phyloP scores from a whole-genome alignment of 2,113 vertebrate species.

The Proterorhinus semilunaris region DNA sequence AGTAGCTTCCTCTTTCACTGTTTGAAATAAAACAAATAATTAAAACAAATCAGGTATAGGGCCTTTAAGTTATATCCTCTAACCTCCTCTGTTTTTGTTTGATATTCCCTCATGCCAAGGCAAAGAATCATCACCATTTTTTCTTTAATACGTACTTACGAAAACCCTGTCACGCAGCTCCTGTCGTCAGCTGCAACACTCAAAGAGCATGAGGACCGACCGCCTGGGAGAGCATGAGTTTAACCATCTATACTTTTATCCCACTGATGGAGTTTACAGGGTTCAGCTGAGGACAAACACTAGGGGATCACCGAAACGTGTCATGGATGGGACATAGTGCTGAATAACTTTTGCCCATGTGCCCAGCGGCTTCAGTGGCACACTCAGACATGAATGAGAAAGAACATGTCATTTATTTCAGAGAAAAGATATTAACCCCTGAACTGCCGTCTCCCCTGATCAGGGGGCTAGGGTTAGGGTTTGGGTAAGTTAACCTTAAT shows the following conservation, averaged over 20 bases:
- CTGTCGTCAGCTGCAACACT: conserved; percentile 19
- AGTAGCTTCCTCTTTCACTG: too few species aligned
- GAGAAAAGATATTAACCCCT: background rate
- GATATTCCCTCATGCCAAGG: conserved; percentile 2
- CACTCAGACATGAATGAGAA: background rate
- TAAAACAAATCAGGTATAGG: too few species aligned
- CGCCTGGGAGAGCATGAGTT: background rate
- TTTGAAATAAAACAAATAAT: too few species aligned
- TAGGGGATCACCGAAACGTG: background rate
- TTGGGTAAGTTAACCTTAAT: too few species aligned
- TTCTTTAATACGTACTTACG: background rate
- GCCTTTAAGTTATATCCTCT: too few species aligned
- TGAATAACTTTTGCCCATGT: background rate
- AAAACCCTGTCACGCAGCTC: background rate
- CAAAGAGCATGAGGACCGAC: conserved; percentile 32
- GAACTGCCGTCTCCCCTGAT: too few species aligned
- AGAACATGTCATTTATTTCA: background rate
- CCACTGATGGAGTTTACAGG: background rate
- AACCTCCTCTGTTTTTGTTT: background rate
- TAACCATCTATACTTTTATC: background rate
- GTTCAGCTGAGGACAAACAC: conserved; percentile 4
- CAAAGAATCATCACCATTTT: too few species aligned
- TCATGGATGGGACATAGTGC: background rate
- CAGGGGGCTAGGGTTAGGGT: too few species aligned
- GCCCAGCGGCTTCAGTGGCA: background rate